phyloP scores from a whole-genome alignment of 2,797 vertebrate species.

The Poecilia wingei region DNA sequence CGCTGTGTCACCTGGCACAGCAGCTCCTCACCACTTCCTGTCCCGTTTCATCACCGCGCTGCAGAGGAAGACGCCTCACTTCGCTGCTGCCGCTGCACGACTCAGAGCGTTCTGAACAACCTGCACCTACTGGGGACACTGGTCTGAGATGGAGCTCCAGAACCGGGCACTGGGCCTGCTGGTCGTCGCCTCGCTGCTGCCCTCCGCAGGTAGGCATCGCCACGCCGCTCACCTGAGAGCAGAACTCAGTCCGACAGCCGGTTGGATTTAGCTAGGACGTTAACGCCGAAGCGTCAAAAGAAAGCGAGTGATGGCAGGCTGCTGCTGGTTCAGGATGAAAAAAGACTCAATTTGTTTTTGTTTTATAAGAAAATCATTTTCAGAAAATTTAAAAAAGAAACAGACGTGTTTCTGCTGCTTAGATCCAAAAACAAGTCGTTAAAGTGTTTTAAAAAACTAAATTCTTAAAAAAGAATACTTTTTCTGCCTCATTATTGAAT shows the following conservation, averaged over 20 bases:
- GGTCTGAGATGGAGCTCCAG: constrained; percentile 30
- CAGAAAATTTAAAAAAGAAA: neutral
- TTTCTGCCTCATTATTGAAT: neutral
- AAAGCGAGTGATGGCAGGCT: neutral
- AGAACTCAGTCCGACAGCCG: neutral
- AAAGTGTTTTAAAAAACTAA: neutral
- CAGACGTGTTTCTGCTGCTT: neutral
- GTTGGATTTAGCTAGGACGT: neutral
- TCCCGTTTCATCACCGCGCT: constrained; percentile 12
- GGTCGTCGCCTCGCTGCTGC: constrained; percentile 14
- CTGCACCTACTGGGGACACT: neutral
- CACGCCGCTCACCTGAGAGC: neutral
- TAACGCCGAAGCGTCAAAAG: neutral
- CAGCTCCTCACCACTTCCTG: constrained; percentile 74
- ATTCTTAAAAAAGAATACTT: no score
- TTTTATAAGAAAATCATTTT: neutral
- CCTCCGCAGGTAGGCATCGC: constrained; percentile 37
- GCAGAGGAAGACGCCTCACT: constrained; percentile 13
- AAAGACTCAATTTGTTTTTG: neutral
- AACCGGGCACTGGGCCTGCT: constrained; percentile 33
- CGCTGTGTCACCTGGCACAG: constrained; percentile 52
- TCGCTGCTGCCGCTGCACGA: neutral
- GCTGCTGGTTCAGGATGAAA: neutral
- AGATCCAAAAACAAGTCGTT: neutral
- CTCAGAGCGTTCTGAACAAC: neutral